Conservation (phyloP, 2,797 vertebrate species). For the Taenioides sp. region DNA sequence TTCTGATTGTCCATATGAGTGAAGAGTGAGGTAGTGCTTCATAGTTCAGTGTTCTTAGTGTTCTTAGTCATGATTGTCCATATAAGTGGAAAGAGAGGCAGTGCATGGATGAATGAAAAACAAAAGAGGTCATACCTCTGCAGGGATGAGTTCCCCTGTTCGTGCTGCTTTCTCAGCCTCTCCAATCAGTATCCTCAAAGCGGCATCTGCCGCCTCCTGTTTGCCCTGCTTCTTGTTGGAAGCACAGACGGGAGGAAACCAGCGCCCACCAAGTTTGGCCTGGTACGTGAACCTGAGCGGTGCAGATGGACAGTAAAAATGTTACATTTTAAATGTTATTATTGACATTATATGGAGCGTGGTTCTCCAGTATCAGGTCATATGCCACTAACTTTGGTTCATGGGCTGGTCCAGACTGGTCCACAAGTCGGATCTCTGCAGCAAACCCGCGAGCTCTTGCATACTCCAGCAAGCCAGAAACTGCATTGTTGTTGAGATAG, state of each 20-base stretch:
- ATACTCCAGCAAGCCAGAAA: conserved; percentile 92
- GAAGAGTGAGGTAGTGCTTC: no score
- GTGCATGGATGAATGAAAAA: background rate
- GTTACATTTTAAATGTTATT: background rate
- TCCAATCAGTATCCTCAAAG: conserved; percentile 90
- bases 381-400: conserved; percentile 88
- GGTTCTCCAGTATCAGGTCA: background rate
- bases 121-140: conserved; percentile 56
- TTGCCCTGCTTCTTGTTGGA: conserved; percentile 97
- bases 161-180: conserved; percentile 89
- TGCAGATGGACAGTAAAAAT: conserved; percentile 1
- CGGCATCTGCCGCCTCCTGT: conserved; percentile 94
- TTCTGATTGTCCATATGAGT: no score
- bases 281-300: conserved; percentile 91
- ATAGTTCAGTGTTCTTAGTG: no score
- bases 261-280: conserved; percentile 95
- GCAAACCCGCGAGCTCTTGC: conserved; percentile 94
- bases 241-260: conserved; percentile 94
- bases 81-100: no score
- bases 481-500: conserved; percentile 92
- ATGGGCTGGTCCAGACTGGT: conserved; percentile 90
- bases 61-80: no score
- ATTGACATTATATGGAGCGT: background rate
- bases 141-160: conserved; percentile 79
- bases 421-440: conserved; percentile 91